phyloP scores from a whole-genome alignment of 2,113 vertebrate genomes.

The Chlorodrepanis virens region DNA sequence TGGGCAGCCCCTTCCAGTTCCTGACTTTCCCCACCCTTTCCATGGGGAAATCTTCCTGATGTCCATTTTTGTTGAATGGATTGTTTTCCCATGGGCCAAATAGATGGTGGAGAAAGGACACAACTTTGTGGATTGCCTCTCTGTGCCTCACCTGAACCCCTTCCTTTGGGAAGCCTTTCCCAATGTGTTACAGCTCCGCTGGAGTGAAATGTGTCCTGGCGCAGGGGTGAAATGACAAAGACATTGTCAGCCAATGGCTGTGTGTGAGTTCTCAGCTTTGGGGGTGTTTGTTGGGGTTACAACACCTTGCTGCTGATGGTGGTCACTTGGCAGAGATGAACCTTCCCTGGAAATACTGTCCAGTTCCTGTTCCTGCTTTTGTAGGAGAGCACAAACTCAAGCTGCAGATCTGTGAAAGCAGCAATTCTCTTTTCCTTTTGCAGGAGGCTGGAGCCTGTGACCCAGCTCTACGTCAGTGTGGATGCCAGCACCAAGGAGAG shows the following conservation, averaged over 20 bases:
- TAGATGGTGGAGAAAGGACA: neutral
- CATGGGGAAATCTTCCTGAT: fast-evolving
- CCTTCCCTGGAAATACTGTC: neutral
- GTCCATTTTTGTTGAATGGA: neutral
- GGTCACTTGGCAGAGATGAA: neutral
- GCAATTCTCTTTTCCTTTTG: neutral
- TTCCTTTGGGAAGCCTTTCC: neutral
- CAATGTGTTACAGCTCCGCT: neutral
- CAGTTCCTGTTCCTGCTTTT: neutral
- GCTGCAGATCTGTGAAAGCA: neutral
- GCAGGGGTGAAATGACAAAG: neutral
- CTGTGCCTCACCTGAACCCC: fast-evolving
- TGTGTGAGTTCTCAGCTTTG: neutral
- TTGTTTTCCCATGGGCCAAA: neutral
- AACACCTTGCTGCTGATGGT: neutral
- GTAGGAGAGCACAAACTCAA: neutral
- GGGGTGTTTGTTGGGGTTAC: neutral
- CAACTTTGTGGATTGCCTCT: neutral
- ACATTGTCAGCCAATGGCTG: neutral
- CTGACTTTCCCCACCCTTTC: neutral
- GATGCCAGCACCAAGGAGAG: constrained; percentile 93
- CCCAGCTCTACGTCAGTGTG: constrained; percentile 94
- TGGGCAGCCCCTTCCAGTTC: neutral
- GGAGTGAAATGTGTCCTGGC: neutral
- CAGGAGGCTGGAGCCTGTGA: constrained; percentile 90